Percentiles rank a stretch among this genome's conserved stretches.
These are phyloP conservation scores for Stenchaetothrips biformis DNA, from an alignment of 2,888 invertebrate genomes.

Conservation along the genomic window DNA sequence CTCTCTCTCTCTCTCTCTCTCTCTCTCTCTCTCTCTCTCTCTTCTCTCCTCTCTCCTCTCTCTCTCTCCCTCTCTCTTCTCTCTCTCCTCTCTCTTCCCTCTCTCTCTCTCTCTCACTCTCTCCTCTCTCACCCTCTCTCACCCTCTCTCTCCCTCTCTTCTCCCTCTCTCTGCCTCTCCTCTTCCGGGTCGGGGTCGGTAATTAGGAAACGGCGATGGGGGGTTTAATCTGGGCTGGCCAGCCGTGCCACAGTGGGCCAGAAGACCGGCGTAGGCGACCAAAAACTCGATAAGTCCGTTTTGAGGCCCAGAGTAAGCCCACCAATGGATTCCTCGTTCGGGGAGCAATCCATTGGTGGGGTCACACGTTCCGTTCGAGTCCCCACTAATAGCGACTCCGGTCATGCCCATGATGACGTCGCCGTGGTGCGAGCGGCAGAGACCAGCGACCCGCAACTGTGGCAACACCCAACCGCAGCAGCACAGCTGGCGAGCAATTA, in stretches of 20 bases:
- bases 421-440: not conserved
- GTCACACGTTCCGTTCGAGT: constrained; percentile 22
- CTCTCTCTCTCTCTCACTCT: not conserved
- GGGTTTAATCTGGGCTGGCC: not conserved
- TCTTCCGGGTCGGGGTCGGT: not conserved
- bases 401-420: not conserved
- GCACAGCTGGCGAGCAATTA: too few relatives aligned
- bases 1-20: not conserved
- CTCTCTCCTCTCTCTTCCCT: not conserved
- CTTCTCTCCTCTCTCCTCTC: constrained; percentile 1
- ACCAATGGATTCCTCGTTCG: too few relatives aligned
- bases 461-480: too few relatives aligned
- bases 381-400: too few relatives aligned
- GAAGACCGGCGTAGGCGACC: too few relatives aligned
- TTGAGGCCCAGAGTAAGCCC: not conserved
- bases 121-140: not conserved
- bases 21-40: not conserved
- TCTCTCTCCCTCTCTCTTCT: not conserved
- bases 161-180: not conserved
- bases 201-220: not conserved
- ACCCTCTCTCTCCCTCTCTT: not conserved
- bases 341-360: too few relatives aligned
- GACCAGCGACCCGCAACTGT: not conserved
- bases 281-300: too few relatives aligned
- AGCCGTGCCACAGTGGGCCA: not conserved